Evolutionary conservation across 92 coral and sea anemone species (phyloP), one percentile per base, ranked within the genome.

Genomic region (Epizoanthus rinbou): DNA sequence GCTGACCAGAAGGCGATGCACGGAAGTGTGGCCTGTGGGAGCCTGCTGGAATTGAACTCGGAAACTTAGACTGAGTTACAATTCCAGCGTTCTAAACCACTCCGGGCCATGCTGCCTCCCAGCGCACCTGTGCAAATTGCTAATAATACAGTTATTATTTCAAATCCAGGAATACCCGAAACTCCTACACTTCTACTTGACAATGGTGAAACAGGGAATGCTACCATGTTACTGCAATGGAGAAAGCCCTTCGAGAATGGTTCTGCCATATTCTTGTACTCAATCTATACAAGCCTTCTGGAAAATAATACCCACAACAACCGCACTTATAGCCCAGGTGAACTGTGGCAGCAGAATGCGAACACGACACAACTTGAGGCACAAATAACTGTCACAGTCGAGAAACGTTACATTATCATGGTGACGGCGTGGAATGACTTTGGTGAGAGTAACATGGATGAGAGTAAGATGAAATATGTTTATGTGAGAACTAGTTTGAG

Each of bases 371-470:
- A 53, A 7, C 45, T 52, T 4, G 21, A 53, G 52, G 52, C 79
- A 53, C 57, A 8, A 23, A 6, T 74, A 28, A 74, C 8, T 53
- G 1, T 53, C 33, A 14, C 64, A 4, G 60, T 8, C 18, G 45
- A 35, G 3, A 31, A 11, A 21, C 62, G n/a, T 21, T 53, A 22
- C 43, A 15, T 74, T 0, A 31, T 53, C 5, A 7, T 45, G 5
- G 79, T 74, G 22, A 74, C 79, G 6, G 64, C 79, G 0, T 74
- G 79, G 79, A 74, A 74, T 25, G 31, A 25, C 17, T 74, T 74
- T 52, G 79, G 79, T 13, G 79, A 74, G 63, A 74, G 79, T 23
- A 24, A 45, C 11, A 53, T 3, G 43, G 64, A 74, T 4, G 9
- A 11, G 17, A 53, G 13, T 53, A 74, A 25, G 31, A 15, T 22